Evolutionary conservation across 2,797 vertebrate genomes (phyloP), one percentile per base, ranked within the genome.

Genomic region (Silurus lanzhouensis): DNA sequence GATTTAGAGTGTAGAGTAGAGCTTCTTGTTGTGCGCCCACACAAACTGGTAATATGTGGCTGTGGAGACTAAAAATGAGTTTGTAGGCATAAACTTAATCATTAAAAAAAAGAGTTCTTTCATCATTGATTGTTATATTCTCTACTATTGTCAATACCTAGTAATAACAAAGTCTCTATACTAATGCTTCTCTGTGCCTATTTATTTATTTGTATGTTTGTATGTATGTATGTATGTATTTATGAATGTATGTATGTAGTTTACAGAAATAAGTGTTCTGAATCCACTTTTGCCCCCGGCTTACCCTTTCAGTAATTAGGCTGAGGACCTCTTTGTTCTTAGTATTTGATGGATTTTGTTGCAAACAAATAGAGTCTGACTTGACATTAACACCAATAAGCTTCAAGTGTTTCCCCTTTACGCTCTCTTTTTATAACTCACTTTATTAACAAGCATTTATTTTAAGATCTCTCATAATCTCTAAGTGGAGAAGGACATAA

Each of bases 341-440:
- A 83, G 71, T 72, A 70, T 82, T 84, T 68, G 22, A 75, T 71
- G 48, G 79, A 84, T 72, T 88, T 87, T 88, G 79, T 85, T 89
- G 83, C 81, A 86, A 86, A 87, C 90, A 90, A 88, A 89, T 90
- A 63, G 66, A 77, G 63, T 90, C 86, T 89, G 90, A 90, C 90
- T 91, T 87, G 81, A 86, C 89, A 91, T 91, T 89, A 91, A 90
- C 87, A 91, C 88, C 89, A 90, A 88, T 91, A 89, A 91, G 84
- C 83, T 84, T 90, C 88, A 89, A 84, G 85, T 84, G 81, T 78
- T 82, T 10, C 48, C 77, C 79, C 77, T 82, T 85, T 86, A 61
- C 81, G 44, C 66, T 52, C 86, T 86, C 81, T 88, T n/a, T 74
- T 89, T 91, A 87, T 82, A 87, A 89, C 78, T 80, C 86, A 88